Conservation (phyloP, 2,888 invertebrate species). For the Mesochorus sp. region DNA sequence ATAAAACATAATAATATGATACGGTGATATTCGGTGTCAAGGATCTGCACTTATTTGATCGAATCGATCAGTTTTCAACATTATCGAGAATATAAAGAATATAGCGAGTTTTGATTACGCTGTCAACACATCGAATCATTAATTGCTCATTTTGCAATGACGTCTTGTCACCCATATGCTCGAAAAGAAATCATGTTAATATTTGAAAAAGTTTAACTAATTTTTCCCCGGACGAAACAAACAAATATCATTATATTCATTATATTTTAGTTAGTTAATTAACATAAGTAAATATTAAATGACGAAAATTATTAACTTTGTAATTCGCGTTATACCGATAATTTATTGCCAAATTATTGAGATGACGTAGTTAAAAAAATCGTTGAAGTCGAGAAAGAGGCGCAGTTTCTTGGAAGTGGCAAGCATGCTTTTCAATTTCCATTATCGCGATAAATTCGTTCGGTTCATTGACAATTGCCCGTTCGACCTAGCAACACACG, state of each 20-base stretch:
- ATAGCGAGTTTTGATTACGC: neutral
- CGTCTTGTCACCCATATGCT: too few relatives aligned
- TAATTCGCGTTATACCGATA: too few relatives aligned
- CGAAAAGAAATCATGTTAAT: too few relatives aligned
- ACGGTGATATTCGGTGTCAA: neutral
- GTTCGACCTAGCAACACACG: neutral
- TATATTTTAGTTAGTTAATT: too few relatives aligned
- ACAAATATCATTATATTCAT: too few relatives aligned
- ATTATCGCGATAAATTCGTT: conserved; percentile 46
- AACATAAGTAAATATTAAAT: too few relatives aligned
- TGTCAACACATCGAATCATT: conserved; percentile 16
- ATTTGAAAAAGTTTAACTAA: too few relatives aligned
- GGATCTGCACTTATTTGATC: neutral
- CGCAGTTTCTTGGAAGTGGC: neutral
- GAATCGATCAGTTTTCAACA: neutral
- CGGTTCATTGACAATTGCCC: conserved; percentile 22
- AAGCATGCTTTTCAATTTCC: conserved; percentile 7
- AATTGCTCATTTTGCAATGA: neutral
- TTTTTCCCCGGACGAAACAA: too few relatives aligned
- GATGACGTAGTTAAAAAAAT: too few relatives aligned
- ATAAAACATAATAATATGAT: too few relatives aligned
- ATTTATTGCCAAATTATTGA: too few relatives aligned
- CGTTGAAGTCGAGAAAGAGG: neutral
- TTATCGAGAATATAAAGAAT: neutral
- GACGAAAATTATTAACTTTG: too few relatives aligned